These are phyloP conservation scores for Otocyon megalotis DNA, from an alignment of 2,113 vertebrate genomes.

Conservation along the genomic window DNA sequence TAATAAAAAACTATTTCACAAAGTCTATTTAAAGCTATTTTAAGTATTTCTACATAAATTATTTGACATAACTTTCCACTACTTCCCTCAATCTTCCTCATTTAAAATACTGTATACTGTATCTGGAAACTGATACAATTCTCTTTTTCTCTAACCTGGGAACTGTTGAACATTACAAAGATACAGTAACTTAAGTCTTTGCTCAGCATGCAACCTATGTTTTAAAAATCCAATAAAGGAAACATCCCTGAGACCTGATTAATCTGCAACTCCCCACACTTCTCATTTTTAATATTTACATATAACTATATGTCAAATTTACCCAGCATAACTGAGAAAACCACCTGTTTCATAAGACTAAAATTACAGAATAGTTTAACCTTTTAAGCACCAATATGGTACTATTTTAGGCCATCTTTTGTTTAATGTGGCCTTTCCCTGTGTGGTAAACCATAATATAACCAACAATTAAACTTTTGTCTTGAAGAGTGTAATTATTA, in stretches of 20 bases:
- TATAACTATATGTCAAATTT: slow-evolving; percentile 1
- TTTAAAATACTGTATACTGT: slow-evolving; percentile 4
- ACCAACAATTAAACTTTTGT: slow-evolving; percentile 44
- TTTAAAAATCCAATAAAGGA: slow-evolving; percentile 15
- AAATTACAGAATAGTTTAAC: not conserved
- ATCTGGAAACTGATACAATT: slow-evolving; percentile 30
- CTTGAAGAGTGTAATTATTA: slow-evolving; percentile 26
- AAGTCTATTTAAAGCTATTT: slow-evolving; percentile 37
- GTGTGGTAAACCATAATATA: slow-evolving; percentile 2
- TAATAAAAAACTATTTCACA: not conserved
- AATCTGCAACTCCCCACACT: not conserved
- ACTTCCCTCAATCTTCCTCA: slow-evolving; percentile 5
- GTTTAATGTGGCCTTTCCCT: slow-evolving; percentile 12
- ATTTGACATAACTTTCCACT: slow-evolving; percentile 26
- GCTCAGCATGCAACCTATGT: not conserved
- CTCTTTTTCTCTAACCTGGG: not conserved
- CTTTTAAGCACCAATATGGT: slow-evolving; percentile 44
- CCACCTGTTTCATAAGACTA: not conserved
- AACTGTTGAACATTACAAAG: slow-evolving; percentile 1
- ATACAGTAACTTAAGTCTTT: not conserved
- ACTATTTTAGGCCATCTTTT: slow-evolving; percentile 41
- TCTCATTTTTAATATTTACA: slow-evolving; percentile 39
- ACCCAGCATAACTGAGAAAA: slow-evolving; percentile 31
- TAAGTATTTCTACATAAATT: slow-evolving; percentile 37
- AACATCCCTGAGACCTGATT: not conserved